Conservation (phyloP, 2,113 vertebrate genomes). For the Gavia stellata region DNA sequence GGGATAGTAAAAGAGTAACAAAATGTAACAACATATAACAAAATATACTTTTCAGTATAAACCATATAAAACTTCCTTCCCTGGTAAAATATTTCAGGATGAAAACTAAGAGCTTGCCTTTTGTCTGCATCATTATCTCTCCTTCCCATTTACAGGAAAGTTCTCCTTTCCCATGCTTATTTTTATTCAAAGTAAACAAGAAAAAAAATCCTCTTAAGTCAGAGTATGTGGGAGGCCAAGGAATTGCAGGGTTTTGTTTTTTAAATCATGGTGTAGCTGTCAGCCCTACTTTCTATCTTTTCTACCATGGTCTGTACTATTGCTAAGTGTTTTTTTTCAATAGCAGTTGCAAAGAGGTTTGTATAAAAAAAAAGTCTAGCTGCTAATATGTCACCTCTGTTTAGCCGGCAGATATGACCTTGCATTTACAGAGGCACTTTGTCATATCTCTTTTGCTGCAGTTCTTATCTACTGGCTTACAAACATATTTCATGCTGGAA, state of each 20-base stretch:
- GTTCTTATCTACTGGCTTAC: neutral
- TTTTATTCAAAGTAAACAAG: slow-evolving; percentile 7
- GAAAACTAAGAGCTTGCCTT: neutral
- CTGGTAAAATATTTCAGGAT: neutral
- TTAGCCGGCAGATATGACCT: neutral
- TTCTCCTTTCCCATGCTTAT: neutral
- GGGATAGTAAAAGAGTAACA: neutral
- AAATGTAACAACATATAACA: neutral
- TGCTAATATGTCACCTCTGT: slow-evolving; percentile 1
- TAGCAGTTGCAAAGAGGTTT: neutral
- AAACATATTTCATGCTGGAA: neutral
- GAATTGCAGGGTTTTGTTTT: neutral
- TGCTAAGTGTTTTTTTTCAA: neutral
- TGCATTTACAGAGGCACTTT: neutral
- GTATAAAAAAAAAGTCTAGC: neutral
- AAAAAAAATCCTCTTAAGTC: neutral
- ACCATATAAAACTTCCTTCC: neutral
- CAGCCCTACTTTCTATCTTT: neutral
- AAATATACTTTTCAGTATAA: neutral
- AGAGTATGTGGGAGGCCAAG: neutral
- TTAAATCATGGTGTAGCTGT: neutral
- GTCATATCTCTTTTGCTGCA: neutral
- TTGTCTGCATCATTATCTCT: neutral
- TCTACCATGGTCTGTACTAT: neutral
- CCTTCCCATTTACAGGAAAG: neutral